Evolutionary conservation across 2,888 invertebrate species (phyloP), one percentile per base, ranked within the genome.

Genomic region (Nipponacmea schrenckii): DNA sequence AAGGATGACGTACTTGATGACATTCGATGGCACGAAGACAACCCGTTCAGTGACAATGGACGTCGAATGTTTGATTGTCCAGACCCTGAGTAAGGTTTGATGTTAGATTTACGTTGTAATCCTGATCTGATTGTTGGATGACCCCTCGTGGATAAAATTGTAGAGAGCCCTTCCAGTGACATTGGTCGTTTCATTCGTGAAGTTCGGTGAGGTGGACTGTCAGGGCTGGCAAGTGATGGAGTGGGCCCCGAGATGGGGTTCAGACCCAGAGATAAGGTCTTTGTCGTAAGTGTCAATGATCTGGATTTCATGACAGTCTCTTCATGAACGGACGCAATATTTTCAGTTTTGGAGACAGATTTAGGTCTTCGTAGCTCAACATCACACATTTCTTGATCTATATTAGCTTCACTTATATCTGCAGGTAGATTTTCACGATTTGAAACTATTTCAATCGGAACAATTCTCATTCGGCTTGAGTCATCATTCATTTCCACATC

Each of bases 21-120:
- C 68, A 70, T 66, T 15, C 73, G 64, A 31, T 70, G 62, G 62
- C 67, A 66, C 27, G 73, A 73, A 7, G 70, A 62, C 46, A 73
- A 24, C 12, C 56, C 56, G 24, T 56, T 56, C 20, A 56, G 56
- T 56, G 56, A 56, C 56, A 56, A 56, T 24, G 56, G 56, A 7
- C 56, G 56, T 17, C 56, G 56, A 24, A 24, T 56, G 24, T 56
- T 56, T 56, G 56, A 56, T 24, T 56, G 56, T 56, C 56, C 56
- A 56, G 56, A 14, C 20, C 56, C 56, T 24, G 56, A 56, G 24
- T 56, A 56, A 24, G 56, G 56, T 56, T 56, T 56, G 10, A 24
- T 56, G 24, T 56, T 56, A 24, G 56, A 56, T 56, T 56, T 56
- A 20, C 56, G 56, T 56, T 56, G 56, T 56, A 56, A 24, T 24